Evolutionary conservation across 2,888 invertebrate genomes (phyloP), one percentile per base, ranked within the genome.

Genomic region (Miltochrista miniata): DNA sequence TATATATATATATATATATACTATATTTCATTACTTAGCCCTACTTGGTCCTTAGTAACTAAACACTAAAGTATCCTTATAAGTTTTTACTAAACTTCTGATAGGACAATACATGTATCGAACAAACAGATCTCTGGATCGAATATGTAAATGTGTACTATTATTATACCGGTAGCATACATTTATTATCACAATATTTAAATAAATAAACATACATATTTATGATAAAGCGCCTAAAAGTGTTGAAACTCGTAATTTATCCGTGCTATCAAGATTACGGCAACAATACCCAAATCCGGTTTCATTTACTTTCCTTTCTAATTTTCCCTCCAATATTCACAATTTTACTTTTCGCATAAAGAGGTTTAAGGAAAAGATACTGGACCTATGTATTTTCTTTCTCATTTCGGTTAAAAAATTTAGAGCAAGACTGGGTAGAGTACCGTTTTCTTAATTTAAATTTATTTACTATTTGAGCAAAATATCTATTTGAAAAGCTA

Each of bases 261-360:
- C 54, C 55, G 47, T 38, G 44, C 44, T 64, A 68, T 68, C 68
- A 68, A 64, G 61, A 64, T 68, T 67, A 68, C 54, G 44, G 29
- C 47, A 41, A 51, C 54, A 56, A 39, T 61, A 65, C 68, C 64
- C 68, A 61, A 61, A 68, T 61, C 58, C 58, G 43, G 52, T 52
- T 64, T 64, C 68, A 68, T 68, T 65, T 65, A 68, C 54, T 58
- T 68, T 61, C 51, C 18, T 51, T 60, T 52, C 59, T 63, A 61
- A 64, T 68, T 64, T 67, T 64, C 53, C 43, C 45, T 50, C 47
- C 52, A 51, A 64, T 68, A 64, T 68, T 68, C 54, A 64, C 64
- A 65, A 64, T 64, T 68, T 63, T 54, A 67, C n/a, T n/a, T n/a
- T n/a, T n/a, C n/a, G n/a, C n/a, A n/a, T n/a, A n/a, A n/a, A n/a